These are phyloP conservation scores for Drosophila sulfurigaster DNA, from an alignment of 1,140 invertebrate genomes.

Conservation along the genomic window DNA sequence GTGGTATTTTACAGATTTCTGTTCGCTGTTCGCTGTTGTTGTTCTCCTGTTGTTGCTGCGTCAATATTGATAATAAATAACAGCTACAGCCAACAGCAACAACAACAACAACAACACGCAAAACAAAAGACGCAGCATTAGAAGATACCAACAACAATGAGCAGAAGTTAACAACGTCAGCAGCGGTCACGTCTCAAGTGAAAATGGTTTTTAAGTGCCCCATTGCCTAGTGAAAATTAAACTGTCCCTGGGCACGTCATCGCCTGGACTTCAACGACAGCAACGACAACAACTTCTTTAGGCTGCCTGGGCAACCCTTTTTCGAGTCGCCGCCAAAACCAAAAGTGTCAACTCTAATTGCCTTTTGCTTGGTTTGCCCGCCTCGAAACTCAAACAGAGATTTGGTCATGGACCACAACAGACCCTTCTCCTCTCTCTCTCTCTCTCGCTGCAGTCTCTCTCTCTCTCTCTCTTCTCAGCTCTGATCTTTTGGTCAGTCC, in stretches of 20 bases:
- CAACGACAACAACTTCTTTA: conserved; percentile 41
- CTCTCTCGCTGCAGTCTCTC: background rate
- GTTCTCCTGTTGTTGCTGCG: conserved; percentile 54
- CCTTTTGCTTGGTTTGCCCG: conserved; percentile 72
- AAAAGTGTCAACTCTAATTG: conserved; percentile 84
- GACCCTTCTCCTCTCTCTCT: background rate
- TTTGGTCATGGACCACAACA: conserved; percentile 50
- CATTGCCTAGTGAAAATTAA: conserved; percentile 80
- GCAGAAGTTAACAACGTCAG: conserved; percentile 58
- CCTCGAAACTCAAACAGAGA: conserved; percentile 52
- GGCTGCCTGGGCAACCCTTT: conserved; percentile 51
- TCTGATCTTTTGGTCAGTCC: conserved; percentile 53
- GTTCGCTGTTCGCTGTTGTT: conserved; percentile 17
- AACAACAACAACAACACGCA: conserved; percentile 37
- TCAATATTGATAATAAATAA: conserved; percentile 84
- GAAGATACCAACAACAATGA: conserved; percentile 27
- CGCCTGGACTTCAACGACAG: conserved; percentile 37
- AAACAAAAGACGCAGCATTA: conserved; percentile 27
- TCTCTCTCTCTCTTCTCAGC: conserved; percentile 6
- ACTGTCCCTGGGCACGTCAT: conserved; percentile 80
- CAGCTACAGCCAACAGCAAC: conserved; percentile 39
- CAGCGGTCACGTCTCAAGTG: conserved; percentile 80
- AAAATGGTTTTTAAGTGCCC: conserved; percentile 81
- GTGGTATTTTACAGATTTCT: conserved; percentile 76
- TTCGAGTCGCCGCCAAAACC: conserved; percentile 53